A percentile compares a stretch with the other conserved stretches of the same genome.
These are phyloP conservation scores for Drosophila borealis DNA, from an alignment of 2,888 invertebrate genomes.

Conservation along the genomic window DNA sequence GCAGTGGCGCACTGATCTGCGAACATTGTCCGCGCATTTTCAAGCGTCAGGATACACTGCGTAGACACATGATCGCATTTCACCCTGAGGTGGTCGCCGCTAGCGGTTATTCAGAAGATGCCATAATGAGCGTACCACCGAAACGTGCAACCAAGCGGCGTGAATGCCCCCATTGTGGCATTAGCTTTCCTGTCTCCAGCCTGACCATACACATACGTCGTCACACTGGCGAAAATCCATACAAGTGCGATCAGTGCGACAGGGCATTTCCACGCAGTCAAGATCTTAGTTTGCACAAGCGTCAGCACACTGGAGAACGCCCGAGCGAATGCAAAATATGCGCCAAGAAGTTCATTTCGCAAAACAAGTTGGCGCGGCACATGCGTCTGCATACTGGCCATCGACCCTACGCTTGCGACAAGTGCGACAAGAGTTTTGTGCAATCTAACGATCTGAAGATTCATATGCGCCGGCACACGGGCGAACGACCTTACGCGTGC, in stretches of 20 bases:
- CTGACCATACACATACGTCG: conserved; percentile 88
- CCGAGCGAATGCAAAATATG: conserved; percentile 85
- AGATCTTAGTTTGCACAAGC: conserved; percentile 87
- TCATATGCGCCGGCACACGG: conserved; percentile 89
- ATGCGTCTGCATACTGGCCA: conserved; percentile 87
- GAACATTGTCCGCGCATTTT: conserved; percentile 84
- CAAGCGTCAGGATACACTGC: conserved; percentile 86
- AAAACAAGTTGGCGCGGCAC: conserved; percentile 87
- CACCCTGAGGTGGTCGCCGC: conserved; percentile 76
- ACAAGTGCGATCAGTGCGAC: conserved; percentile 87
- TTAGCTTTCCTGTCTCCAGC: conserved; percentile 87
- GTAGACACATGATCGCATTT: conserved; percentile 85
- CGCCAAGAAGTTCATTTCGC: conserved; percentile 86
- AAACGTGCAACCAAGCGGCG: conserved; percentile 80
- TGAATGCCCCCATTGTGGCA: conserved; percentile 87
- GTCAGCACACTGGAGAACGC: conserved; percentile 88
- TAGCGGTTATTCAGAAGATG: not conserved
- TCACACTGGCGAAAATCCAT: conserved; percentile 88
- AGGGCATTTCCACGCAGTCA: conserved; percentile 88
- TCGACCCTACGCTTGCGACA: conserved; percentile 87
- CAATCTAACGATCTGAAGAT: conserved; percentile 90
- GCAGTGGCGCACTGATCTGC: conserved; percentile 64
- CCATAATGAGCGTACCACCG: conserved; percentile 8
- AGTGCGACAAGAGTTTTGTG: conserved; percentile 86
- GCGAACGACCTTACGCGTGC: conserved; percentile 88